phyloP scores from a whole-genome alignment of 2,888 invertebrate species.

The Carpatolechia fugitivella region DNA sequence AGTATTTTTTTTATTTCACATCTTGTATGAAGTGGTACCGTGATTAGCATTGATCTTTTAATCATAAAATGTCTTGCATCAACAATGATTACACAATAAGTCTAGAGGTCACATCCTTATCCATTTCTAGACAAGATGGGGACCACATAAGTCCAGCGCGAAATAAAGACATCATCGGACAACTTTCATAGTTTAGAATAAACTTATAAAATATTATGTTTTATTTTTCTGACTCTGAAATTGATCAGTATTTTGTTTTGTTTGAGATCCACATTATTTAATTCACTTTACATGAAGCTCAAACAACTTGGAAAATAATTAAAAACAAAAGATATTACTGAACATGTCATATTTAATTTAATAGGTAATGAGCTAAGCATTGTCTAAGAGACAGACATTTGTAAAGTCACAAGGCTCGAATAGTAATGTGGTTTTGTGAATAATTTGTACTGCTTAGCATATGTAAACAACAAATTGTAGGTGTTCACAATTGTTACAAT shows the following conservation, averaged over 20 bases:
- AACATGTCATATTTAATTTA: neutral
- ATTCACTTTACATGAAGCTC: neutral
- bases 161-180: neutral
- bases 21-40: too few relatives aligned
- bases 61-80: neutral
- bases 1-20: too few relatives aligned
- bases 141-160: neutral
- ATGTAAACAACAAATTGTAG: neutral
- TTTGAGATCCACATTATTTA: neutral
- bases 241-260: neutral
- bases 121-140: neutral
- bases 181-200: neutral
- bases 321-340: neutral
- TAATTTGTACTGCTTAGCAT: neutral
- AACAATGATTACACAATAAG: neutral
- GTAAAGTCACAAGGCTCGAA: constrained; percentile 46
- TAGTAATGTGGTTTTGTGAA: constrained; percentile 15
- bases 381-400: constrained; percentile 40
- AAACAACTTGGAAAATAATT: neutral
- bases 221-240: neutral
- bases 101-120: neutral
- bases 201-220: neutral
- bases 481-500: neutral
- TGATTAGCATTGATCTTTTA: neutral
- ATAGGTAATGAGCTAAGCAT: constrained; percentile 7